These are phyloP conservation scores for Acanthosepion pharaonis DNA, from an alignment of 2,888 invertebrate species.

Conservation along the genomic window DNA sequence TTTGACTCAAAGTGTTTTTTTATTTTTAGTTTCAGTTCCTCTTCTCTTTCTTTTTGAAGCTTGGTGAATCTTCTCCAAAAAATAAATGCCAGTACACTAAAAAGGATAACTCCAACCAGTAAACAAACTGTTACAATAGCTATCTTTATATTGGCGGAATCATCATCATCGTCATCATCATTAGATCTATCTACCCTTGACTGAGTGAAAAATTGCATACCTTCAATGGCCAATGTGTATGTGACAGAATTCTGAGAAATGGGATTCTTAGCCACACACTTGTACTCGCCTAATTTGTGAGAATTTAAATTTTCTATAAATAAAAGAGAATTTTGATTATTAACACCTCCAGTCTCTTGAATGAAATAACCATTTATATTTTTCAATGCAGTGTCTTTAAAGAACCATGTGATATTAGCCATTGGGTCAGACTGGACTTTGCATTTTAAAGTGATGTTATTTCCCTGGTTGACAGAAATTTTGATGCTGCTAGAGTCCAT, in stretches of 20 bases:
- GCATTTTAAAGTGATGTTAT: background rate
- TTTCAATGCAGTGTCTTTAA: background rate
- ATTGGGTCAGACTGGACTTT: background rate
- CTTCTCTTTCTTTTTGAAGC: constrained; percentile 68
- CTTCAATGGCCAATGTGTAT: background rate
- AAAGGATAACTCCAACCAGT: background rate
- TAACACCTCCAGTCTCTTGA: background rate
- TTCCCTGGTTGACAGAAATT: background rate
- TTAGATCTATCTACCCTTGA: background rate
- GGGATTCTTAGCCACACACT: background rate
- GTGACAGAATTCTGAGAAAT: background rate
- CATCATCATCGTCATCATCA: background rate
- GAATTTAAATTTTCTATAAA: background rate
- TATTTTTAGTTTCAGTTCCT: constrained; percentile 60
- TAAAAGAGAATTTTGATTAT: background rate
- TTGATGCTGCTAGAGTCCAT: constrained; percentile 34
- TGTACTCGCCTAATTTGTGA: background rate
- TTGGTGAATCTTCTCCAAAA: constrained; percentile 68
- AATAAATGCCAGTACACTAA: background rate
- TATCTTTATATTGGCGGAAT: background rate
- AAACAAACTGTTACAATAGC: background rate
- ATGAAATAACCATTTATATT: background rate
- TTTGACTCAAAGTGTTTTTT: constrained; percentile 23
- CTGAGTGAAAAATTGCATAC: background rate
- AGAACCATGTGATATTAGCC: background rate